These are phyloP conservation scores for Ametastegia equiseti DNA, from an alignment of 2,888 invertebrate genomes.

Conservation along the genomic window DNA sequence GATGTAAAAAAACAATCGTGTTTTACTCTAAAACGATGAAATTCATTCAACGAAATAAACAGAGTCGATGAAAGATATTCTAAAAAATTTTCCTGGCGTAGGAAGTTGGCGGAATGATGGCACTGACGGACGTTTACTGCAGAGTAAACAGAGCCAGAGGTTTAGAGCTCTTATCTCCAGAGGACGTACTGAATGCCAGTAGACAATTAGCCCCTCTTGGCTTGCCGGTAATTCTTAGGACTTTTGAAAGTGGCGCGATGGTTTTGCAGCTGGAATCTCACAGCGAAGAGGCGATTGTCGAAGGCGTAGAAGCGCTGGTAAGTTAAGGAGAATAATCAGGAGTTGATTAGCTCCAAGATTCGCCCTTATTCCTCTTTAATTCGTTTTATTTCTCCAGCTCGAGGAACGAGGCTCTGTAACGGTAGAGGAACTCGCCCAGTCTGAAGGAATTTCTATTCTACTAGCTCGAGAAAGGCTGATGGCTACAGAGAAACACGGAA, in stretches of 20 bases:
- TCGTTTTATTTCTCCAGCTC: constrained; percentile 80
- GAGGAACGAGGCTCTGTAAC: constrained; percentile 85
- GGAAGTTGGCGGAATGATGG: constrained; percentile 98
- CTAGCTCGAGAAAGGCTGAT: constrained; percentile 93
- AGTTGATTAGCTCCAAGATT: neutral
- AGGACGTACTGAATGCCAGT: constrained; percentile 96
- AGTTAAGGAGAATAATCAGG: constrained; percentile 53
- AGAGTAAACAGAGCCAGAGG: constrained; percentile 97
- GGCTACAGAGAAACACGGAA: constrained; percentile 91
- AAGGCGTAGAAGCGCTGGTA: constrained; percentile 83
- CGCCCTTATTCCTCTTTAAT: constrained; percentile 31
- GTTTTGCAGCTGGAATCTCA: constrained; percentile 91
- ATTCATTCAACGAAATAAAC: neutral
- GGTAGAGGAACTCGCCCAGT: constrained; percentile 91
- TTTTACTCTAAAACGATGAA: neutral
- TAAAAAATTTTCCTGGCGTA: constrained; percentile 67
- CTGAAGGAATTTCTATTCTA: constrained; percentile 90
- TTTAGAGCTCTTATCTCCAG: constrained; percentile 96
- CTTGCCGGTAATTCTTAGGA: constrained; percentile 87
- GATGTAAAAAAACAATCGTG: neutral
- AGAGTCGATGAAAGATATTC: too few relatives aligned
- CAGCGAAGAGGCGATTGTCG: constrained; percentile 84
- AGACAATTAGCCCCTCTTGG: constrained; percentile 81
- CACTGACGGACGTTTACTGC: constrained; percentile 97
- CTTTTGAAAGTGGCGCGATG: constrained; percentile 97